phyloP scores from a whole-genome alignment of 2,113 vertebrate genomes.

The Serinus canaria region DNA sequence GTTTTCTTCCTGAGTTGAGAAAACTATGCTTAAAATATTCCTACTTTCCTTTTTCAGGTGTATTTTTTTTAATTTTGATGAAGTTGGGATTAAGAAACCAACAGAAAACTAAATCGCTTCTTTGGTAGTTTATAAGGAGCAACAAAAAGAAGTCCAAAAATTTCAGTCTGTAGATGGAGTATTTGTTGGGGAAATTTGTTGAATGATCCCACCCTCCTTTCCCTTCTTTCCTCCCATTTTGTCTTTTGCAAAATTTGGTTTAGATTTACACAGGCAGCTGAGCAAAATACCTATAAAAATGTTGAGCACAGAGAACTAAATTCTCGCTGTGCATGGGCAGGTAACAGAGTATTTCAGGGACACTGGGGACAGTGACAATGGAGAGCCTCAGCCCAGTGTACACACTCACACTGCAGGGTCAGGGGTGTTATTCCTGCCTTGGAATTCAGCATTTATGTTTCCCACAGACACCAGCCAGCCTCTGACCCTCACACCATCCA shows the following conservation, averaged over 20 bases:
- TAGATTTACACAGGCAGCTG: not conserved
- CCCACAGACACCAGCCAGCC: not conserved
- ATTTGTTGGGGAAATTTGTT: not conserved
- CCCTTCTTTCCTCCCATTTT: not conserved
- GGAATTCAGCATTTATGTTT: not conserved
- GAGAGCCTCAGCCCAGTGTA: not conserved
- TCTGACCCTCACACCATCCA: not conserved
- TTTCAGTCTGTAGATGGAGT: not conserved
- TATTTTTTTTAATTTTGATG: not conserved
- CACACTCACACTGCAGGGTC: not conserved
- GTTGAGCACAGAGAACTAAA: not conserved
- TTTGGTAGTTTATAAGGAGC: not conserved
- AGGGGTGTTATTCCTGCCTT: not conserved
- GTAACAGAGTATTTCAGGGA: not conserved
- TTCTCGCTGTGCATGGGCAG: not conserved
- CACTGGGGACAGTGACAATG: not conserved
- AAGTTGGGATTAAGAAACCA: not conserved
- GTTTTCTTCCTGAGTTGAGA: constrained; percentile 21
- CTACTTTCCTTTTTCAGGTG: not conserved
- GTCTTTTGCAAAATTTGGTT: not conserved
- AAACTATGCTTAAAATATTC: constrained; percentile 13
- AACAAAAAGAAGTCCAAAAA: not conserved
- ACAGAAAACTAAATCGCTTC: not conserved
- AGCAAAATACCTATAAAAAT: not conserved
- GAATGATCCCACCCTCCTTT: not conserved